Evolutionary conservation across 2,888 invertebrate species (phyloP).

Genomic region (Aporophyla nigra): DNA sequence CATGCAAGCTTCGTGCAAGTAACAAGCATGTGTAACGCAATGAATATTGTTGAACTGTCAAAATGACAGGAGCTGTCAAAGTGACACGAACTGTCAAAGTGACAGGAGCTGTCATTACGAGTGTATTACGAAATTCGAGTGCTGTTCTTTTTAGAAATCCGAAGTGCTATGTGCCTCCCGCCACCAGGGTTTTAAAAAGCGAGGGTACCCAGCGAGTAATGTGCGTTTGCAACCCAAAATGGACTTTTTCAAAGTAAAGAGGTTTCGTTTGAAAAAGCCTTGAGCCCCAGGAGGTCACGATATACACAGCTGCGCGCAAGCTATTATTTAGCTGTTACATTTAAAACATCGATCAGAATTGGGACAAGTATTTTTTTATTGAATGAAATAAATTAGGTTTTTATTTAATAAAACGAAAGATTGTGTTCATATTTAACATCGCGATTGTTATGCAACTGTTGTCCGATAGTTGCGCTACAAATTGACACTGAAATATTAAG

Average conservation of each 20-base stretch:
- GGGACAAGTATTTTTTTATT: conserved; percentile 12
- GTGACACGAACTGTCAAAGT: too few species aligned
- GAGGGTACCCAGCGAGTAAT: conserved; percentile 82
- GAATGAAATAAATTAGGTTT: conserved; percentile 26
- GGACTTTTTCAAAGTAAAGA: conserved; percentile 74
- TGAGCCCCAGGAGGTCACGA: conserved; percentile 87
- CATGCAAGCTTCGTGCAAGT: neutral
- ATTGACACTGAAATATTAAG: neutral
- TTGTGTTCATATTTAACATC: neutral
- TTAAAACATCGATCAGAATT: conserved; percentile 65
- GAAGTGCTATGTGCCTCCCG: conserved; percentile 77
- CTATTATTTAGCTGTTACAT: conserved; percentile 88
- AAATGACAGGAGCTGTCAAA: conserved; percentile 1
- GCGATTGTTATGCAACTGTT: neutral
- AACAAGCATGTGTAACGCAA: neutral
- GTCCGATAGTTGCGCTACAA: conserved; percentile 5
- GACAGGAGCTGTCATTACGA: neutral
- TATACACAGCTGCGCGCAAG: conserved; percentile 89
- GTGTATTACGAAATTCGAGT: conserved; percentile 1
- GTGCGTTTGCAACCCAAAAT: conserved; percentile 75
- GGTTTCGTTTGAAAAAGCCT: conserved; percentile 75
- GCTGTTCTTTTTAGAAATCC: conserved; percentile 47
- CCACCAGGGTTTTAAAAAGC: conserved; percentile 87
- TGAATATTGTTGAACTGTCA: neutral
- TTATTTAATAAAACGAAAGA: neutral